Evolutionary conservation across 2,113 vertebrate genomes (phyloP).

Genomic region (Nibea albiflora): DNA sequence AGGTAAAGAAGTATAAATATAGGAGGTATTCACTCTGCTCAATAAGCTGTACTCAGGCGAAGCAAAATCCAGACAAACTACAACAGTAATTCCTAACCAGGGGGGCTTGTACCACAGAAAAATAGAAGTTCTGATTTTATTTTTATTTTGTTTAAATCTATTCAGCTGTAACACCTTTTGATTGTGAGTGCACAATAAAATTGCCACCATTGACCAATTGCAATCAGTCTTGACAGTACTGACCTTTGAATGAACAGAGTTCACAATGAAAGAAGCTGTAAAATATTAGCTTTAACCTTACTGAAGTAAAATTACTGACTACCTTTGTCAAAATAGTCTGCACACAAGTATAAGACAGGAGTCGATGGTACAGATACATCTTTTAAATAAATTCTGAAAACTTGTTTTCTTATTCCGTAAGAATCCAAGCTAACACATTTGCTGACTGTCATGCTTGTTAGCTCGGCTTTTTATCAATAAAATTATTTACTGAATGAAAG

Average conservation of each 20-base stretch:
- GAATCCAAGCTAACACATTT: neutral
- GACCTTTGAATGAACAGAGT: neutral
- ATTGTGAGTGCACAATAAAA: too few species aligned
- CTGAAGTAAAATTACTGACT: neutral
- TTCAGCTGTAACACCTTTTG: neutral
- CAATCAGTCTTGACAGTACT: neutral
- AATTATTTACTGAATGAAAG: neutral
- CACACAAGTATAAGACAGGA: neutral
- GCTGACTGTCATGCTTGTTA: neutral
- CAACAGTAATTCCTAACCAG: neutral
- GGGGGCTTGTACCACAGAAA: neutral
- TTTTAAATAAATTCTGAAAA: neutral
- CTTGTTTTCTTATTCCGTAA: neutral
- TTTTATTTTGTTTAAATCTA: too few species aligned
- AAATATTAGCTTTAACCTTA: neutral
- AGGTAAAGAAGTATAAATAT: neutral
- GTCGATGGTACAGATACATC: neutral
- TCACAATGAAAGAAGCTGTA: neutral
- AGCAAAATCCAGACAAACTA: neutral
- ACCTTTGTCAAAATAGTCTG: neutral
- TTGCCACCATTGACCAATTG: neutral
- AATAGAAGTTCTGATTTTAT: neutral
- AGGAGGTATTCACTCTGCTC: neutral
- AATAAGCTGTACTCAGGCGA: neutral
- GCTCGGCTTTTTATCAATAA: neutral